Evolutionary conservation across 2,113 vertebrate species (phyloP).

Genomic region (Phalacrocorax brasilianus): DNA sequence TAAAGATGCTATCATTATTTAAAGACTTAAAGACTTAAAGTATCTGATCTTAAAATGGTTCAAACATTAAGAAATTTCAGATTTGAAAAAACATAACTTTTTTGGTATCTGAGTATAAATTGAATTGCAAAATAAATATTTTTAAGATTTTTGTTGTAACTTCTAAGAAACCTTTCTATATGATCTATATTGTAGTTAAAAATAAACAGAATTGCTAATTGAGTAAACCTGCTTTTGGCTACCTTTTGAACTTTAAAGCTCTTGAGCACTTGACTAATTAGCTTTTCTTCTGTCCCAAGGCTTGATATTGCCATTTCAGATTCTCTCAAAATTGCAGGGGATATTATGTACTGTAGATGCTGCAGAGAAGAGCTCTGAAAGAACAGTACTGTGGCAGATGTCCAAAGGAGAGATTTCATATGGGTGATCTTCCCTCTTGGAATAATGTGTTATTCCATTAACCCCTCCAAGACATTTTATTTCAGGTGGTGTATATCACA

Average conservation of each 20-base stretch:
- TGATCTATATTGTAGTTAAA: background rate
- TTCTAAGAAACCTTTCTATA: background rate
- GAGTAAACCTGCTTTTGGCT: background rate
- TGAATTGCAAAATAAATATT: background rate
- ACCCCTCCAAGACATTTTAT: background rate
- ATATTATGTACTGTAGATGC: background rate
- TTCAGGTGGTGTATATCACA: background rate
- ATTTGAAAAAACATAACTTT: background rate
- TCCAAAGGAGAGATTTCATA: background rate
- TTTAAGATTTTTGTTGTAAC: background rate
- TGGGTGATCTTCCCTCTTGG: background rate
- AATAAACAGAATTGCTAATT: background rate
- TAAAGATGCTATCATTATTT: background rate
- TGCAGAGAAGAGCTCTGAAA: background rate
- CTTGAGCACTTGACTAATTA: background rate
- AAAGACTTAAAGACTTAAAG: background rate
- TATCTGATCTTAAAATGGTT: background rate
- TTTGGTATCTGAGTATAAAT: background rate
- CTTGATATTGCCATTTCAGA: background rate
- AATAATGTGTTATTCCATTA: background rate
- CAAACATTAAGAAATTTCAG: background rate
- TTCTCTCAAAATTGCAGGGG: background rate
- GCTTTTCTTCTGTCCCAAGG: background rate
- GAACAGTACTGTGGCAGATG: background rate
- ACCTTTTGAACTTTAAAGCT: background rate